phyloP scores from a whole-genome alignment of 2,113 vertebrate genomes.

The Emydura subglobosa region DNA sequence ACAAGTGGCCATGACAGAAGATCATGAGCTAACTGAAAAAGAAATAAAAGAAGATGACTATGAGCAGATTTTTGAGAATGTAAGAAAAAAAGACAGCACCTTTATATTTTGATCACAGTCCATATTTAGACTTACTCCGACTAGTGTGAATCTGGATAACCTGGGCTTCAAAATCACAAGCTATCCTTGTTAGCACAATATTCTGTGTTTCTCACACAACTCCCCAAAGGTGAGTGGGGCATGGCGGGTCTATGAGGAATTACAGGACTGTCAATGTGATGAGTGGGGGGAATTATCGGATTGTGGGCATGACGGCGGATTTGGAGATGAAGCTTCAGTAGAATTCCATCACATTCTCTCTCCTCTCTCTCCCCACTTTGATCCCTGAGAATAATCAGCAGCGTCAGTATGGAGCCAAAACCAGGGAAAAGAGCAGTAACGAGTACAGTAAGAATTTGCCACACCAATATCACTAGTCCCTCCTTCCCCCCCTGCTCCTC shows the following conservation, averaged over 20 bases:
- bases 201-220: background rate
- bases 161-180: background rate
- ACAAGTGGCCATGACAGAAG: background rate
- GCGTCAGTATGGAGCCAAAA: background rate
- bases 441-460: background rate
- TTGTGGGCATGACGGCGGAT: fast-evolving
- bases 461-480: background rate
- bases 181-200: background rate
- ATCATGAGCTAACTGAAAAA: background rate
- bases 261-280: background rate
- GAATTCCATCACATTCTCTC: background rate
- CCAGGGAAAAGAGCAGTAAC: background rate
- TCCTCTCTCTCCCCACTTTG: background rate
- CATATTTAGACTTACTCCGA: background rate
- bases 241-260: background rate
- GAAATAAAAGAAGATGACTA: background rate
- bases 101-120: background rate
- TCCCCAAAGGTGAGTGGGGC: background rate
- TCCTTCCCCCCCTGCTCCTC: fast-evolving
- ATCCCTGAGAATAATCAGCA: background rate
- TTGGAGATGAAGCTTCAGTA: background rate
- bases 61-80: background rate
- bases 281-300: background rate
- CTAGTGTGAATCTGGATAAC: background rate
- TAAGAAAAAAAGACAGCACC: background rate